These are phyloP conservation scores for Alauda arvensis DNA, from an alignment of 2,797 vertebrate species.

Conservation along the genomic window DNA sequence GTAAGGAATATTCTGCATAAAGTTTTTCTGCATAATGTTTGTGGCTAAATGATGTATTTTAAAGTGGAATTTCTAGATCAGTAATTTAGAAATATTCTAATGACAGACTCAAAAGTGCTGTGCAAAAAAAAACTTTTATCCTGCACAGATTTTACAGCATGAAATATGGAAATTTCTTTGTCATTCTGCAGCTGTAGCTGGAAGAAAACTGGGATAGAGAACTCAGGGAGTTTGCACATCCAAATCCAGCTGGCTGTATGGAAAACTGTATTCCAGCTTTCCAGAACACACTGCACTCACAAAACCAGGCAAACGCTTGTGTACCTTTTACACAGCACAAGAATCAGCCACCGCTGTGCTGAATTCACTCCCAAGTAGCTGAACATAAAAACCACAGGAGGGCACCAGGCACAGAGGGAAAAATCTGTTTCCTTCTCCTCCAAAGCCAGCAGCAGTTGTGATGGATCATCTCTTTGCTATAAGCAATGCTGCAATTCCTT, in stretches of 20 bases:
- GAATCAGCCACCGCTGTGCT: background rate
- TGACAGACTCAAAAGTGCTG: background rate
- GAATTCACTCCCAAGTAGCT: conserved; percentile 19
- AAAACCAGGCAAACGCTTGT: background rate
- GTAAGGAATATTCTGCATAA: background rate
- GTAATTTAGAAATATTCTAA: conserved; percentile 8
- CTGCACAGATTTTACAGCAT: background rate
- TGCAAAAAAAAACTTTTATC: background rate
- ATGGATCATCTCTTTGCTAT: background rate
- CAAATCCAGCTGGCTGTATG: background rate
- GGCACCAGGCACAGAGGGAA: conserved; percentile 60
- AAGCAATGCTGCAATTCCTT: background rate
- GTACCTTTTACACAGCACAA: background rate
- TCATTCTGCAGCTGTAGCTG: background rate
- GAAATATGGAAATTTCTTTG: background rate
- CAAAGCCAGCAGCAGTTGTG: background rate
- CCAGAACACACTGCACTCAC: background rate
- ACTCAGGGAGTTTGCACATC: background rate
- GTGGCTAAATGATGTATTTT: background rate
- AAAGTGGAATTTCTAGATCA: background rate
- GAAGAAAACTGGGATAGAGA: background rate
- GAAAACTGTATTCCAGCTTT: background rate
- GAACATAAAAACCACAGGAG: conserved; percentile 58
- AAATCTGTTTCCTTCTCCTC: background rate
- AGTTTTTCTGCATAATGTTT: background rate